Conservation (phyloP, 2,113 vertebrate genomes). For the Eurystomus gularis region DNA sequence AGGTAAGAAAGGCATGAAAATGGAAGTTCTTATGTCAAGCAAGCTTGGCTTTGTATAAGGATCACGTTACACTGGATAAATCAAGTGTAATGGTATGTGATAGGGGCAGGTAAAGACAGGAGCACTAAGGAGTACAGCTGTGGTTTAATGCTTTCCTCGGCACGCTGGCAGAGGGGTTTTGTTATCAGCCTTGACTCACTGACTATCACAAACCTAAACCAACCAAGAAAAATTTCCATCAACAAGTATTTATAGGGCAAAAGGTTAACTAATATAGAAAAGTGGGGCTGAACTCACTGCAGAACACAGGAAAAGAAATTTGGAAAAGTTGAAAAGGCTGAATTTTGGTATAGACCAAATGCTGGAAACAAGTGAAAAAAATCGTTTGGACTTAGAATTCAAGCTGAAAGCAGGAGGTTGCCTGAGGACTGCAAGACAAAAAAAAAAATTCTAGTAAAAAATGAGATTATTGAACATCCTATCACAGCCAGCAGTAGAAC, state of each 20-base stretch:
- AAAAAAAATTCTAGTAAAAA: background rate
- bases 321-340: background rate
- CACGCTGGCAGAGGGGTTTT: background rate
- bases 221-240: background rate
- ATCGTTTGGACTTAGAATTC: background rate
- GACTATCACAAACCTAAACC: conserved; percentile 10
- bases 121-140: background rate
- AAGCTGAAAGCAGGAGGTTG: background rate
- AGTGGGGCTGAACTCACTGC: background rate
- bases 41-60: background rate
- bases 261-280: conserved; percentile 23
- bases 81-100: conserved; percentile 9
- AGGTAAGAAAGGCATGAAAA: conserved; percentile 36
- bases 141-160: background rate
- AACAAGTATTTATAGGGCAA: conserved; percentile 5
- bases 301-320: background rate
- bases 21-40: background rate
- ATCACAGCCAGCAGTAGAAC: background rate
- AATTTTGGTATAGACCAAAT: background rate
- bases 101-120: conserved; percentile 43
- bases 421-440: background rate
- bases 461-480: background rate
- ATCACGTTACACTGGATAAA: conserved; percentile 21
- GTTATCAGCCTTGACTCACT: background rate
- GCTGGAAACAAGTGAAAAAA: background rate